A percentile compares a stretch with the other conserved stretches of the same genome.
These are phyloP conservation scores for Halisarca cf. caerulea DNA, from an alignment of 37 sponge, comb jelly and placozoan species.

Conservation along the genomic window DNA sequence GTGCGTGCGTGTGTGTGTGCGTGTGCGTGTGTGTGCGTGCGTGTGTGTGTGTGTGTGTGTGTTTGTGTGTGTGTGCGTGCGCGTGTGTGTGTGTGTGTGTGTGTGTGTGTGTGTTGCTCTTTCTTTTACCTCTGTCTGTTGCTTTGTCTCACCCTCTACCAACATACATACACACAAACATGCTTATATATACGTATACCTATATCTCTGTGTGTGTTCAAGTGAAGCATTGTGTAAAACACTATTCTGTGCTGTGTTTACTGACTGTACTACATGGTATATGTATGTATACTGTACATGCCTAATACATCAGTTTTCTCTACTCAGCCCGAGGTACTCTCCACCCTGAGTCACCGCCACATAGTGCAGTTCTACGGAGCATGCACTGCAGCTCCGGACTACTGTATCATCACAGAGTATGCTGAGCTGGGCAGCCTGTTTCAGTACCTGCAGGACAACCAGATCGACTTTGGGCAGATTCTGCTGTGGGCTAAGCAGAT, in stretches of 20 bases:
- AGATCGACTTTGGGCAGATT: constrained; percentile 68
- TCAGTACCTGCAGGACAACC: constrained; percentile 59
- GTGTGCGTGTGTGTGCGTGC: constrained; percentile 32
- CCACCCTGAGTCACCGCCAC: constrained; percentile 85
- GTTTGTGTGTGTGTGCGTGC: constrained; percentile 27
- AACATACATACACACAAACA: background rate
- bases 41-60: constrained; percentile 40
- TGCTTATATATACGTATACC: too few species aligned
- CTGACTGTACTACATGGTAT: background rate
- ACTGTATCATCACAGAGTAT: constrained; percentile 85
- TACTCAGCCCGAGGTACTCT: constrained; percentile 72
- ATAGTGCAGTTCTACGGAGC: constrained; percentile 92
- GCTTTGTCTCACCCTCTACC: background rate
- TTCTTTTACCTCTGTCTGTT: background rate
- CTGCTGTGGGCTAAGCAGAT: constrained; percentile 89
- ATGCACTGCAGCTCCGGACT: constrained; percentile 67
- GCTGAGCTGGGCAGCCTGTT: constrained; percentile 83
- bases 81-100: constrained; percentile 24
- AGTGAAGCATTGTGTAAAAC: too few species aligned
- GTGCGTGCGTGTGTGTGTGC: constrained; percentile 34
- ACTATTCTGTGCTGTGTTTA: too few species aligned
- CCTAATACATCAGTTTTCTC: too few species aligned
- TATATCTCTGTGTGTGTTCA: too few species aligned
- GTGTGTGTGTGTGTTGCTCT: background rate
- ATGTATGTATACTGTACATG: too few species aligned